A percentile compares a stretch with the other conserved stretches of the same genome.
Evolutionary conservation across 2,888 invertebrate species (phyloP).

Genomic region (Panzeria rudis): DNA sequence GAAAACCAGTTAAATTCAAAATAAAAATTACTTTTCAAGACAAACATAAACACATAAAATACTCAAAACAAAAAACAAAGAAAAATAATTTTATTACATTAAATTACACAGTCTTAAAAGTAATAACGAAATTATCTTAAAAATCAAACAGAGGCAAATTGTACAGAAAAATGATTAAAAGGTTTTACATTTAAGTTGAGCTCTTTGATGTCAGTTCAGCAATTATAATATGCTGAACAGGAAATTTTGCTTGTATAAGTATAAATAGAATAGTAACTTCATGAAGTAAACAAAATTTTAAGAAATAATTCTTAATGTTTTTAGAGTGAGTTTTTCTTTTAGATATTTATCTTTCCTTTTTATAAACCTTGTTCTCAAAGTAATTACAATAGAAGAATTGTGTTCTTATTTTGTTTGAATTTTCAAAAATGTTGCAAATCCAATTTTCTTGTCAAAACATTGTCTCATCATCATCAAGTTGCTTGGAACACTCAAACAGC

Average conservation of each 20-base stretch:
- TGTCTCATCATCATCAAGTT: neutral
- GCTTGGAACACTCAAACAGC: neutral
- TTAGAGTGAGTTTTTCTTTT: neutral
- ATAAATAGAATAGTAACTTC: neutral
- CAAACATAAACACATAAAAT: slow-evolving; percentile 8
- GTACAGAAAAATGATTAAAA: slow-evolving; percentile 12
- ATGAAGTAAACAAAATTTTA: neutral
- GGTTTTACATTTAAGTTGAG: slow-evolving; percentile 15
- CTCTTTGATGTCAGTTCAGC: slow-evolving; percentile 1
- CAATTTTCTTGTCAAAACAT: neutral
- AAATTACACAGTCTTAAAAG: slow-evolving; percentile 66
- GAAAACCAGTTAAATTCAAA: slow-evolving; percentile 63
- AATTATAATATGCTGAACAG: slow-evolving; percentile 38
- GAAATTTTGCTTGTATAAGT: slow-evolving; percentile 45
- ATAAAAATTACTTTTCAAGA: slow-evolving; percentile 42
- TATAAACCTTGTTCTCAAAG: neutral
- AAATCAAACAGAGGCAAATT: slow-evolving; percentile 33
- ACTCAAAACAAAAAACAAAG: neutral
- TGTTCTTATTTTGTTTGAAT: neutral
- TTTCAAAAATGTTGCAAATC: neutral
- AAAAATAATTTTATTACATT: slow-evolving; percentile 60
- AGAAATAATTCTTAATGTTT: neutral
- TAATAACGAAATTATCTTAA: slow-evolving; percentile 68
- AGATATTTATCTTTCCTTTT: neutral
- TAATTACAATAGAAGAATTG: neutral